Conservation (phyloP, 2,888 invertebrate species). For the Drosophila multiciliata region DNA sequence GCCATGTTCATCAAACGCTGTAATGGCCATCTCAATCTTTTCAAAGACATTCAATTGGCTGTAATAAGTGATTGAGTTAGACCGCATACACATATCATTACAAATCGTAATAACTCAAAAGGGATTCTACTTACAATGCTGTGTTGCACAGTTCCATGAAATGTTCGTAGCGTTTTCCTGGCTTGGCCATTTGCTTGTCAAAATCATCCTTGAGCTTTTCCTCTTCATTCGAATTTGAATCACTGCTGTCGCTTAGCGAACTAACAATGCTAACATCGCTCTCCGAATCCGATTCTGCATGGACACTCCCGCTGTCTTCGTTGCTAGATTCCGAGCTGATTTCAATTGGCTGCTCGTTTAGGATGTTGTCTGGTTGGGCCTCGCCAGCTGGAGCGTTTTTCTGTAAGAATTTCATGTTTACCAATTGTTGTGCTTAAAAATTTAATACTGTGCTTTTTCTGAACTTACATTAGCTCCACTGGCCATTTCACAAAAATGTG, state of each 20-base stretch:
- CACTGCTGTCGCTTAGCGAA: conserved; percentile 21
- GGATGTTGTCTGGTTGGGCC: conserved; percentile 20
- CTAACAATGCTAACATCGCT: conserved; percentile 24
- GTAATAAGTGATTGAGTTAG: neutral
- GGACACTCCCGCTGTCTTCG: conserved; percentile 13
- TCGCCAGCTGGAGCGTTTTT: conserved; percentile 36
- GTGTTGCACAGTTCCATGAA: conserved; percentile 37
- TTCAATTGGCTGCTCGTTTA: conserved; percentile 48
- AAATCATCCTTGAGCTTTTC: conserved; percentile 29
- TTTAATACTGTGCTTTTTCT: neutral
- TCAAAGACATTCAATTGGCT: conserved; percentile 50
- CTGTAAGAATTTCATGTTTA: conserved; percentile 11
- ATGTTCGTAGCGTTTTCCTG: conserved; percentile 29
- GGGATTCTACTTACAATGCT: conserved; percentile 45
- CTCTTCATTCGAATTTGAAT: conserved; percentile 16
- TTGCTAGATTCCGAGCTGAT: conserved; percentile 48
- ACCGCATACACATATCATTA: neutral
- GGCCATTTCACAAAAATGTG: conserved; percentile 30
- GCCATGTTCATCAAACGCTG: conserved; percentile 18
- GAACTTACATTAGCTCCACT: conserved; percentile 41
- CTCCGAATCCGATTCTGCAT: conserved; percentile 2
- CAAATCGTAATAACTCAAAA: no score
- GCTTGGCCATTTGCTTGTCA: conserved; percentile 12
- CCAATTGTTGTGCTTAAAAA: neutral
- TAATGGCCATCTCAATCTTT: conserved; percentile 36